Base-by-base conservation (phyloP, 2,113 vertebrate species). In the Gopherus flavomarginatus region DNA sequence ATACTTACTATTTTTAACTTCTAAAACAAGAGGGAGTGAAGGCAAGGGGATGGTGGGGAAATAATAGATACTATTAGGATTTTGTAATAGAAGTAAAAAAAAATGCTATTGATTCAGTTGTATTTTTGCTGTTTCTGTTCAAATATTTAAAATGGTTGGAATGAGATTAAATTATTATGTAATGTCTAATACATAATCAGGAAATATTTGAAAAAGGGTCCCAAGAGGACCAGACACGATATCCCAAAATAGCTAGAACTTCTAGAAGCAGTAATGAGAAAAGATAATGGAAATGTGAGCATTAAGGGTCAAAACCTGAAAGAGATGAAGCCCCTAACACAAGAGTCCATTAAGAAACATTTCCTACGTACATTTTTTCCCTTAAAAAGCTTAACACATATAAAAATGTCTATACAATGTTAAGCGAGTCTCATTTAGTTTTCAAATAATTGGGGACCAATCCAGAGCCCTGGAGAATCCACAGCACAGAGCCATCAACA, bases 181-280 rank as follows among this genome's bases (percentile, higher is more conserved):
- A 11, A 88, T 93, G 57, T 96, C 65, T 52, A 87, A 96, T n/a
- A n/a, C n/a, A n/a, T 96, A 96, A 97, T 97, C 92, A 96, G 94
- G 82, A 96, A 94, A 24, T 89, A 80, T 47, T 75, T 89, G 83
- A 85, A 93, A 94, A 84, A 92, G 88, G 89, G 93, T 56, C 94
- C 86, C 93, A 79, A 3, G 92, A 97, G 89, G 84, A 87, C 81
- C 19, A 83, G 72, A 47, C 78, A 75, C 31, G 27, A 53, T 93
- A 89, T 94, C 94, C 86, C 52, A 13, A 57, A 88, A 92, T 88
- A 96, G 93, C 75, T 88, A 87, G 81, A 50, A 89, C 93, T 97
- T 94, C 95, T 95, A 91, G 84, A 38, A 53, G 89, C 94, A 24
- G 83, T 93, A 93, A 93, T 1, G 42, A 85, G 94, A 94, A 93